Base-by-base conservation (phyloP, 92 coral and sea anemone genomes). In the Pocillopora grandis region DNA sequence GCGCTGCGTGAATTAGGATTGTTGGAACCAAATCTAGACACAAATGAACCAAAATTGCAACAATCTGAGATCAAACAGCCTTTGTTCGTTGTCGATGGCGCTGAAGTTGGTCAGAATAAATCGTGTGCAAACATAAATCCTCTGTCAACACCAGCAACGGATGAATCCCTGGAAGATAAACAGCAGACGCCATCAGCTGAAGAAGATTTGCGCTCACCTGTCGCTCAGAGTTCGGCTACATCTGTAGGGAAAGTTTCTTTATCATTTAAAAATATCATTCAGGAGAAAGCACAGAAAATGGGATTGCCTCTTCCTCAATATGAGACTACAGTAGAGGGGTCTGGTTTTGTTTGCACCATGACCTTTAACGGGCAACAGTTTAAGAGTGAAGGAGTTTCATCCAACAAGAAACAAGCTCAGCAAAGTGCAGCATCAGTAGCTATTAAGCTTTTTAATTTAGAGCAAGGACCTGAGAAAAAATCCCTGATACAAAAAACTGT, bases 271-370 rank as follows among this genome's bases (percentile, higher is more conserved):
- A 92, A 82, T 63, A 15, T 84, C 61, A 70, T 94, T n/a, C 92
- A 91, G 81, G 98, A 94, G 84, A 83, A 48, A 31, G 98, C 98
- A 33, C 98, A 91, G 64, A 89, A 85, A 88, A 77, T 78, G 62
- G 89, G 81, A n/a, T 19, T 86, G 20, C 37, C 84, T 17, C 64
- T 84, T 1, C 98, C 98, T 13, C 58, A 69, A 15, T 94, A 94
- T 66, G 79, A 84, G 13, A 81, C 89, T 21, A 63, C 35, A 12
- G 31, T 33, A 60, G 80, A 66, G 2, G 85, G 64, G 37, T 79
- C 48, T 10, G 89, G 95, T 23, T 94, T 92, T 89, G 55, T 76
- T 7, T 90, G 90, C 76, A 76, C 76, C 18, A 96, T 95, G 15
- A 71, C 85, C 59, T 90, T 94, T 78, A 77, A 88, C 81, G 95